Conservation (phyloP, 2,888 invertebrate genomes). For the Hirtodrosophila alboralis region DNA sequence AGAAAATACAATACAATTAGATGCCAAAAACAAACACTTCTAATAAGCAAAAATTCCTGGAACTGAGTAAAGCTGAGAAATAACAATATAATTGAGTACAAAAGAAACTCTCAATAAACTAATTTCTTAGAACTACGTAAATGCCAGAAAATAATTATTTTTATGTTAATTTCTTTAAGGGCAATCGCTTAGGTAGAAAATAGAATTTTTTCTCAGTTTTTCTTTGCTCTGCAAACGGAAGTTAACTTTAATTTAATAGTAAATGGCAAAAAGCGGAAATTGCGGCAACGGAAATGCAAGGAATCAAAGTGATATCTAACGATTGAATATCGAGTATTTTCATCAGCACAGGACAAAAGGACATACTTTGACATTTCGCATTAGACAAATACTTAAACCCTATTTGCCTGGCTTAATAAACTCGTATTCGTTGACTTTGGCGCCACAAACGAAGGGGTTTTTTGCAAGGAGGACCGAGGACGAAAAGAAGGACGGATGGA, state of each 20-base stretch:
- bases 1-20: too few species aligned
- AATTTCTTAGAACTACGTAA: too few species aligned
- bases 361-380: constrained; percentile 66
- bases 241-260: constrained; percentile 24
- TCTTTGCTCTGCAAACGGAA: constrained; percentile 3
- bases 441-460: constrained; percentile 40
- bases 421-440: constrained; percentile 69
- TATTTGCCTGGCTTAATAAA: constrained; percentile 78
- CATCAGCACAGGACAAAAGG: constrained; percentile 4
- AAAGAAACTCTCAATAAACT: too few species aligned
- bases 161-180: too few species aligned
- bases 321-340: constrained; percentile 29
- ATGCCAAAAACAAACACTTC: too few species aligned
- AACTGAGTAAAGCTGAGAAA: too few species aligned
- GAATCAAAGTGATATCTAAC: constrained; percentile 29
- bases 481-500: constrained; percentile 5
- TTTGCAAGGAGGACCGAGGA: constrained; percentile 17
- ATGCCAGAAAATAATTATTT: too few species aligned
- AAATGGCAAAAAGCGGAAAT: constrained; percentile 46
- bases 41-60: too few species aligned
- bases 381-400: constrained; percentile 78
- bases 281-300: constrained; percentile 49
- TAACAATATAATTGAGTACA: too few species aligned
- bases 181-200: too few species aligned
- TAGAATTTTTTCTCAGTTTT: too few species aligned